These are phyloP conservation scores for Chironomus tentans DNA, from an alignment of 2,888 invertebrate genomes.

Conservation along the genomic window DNA sequence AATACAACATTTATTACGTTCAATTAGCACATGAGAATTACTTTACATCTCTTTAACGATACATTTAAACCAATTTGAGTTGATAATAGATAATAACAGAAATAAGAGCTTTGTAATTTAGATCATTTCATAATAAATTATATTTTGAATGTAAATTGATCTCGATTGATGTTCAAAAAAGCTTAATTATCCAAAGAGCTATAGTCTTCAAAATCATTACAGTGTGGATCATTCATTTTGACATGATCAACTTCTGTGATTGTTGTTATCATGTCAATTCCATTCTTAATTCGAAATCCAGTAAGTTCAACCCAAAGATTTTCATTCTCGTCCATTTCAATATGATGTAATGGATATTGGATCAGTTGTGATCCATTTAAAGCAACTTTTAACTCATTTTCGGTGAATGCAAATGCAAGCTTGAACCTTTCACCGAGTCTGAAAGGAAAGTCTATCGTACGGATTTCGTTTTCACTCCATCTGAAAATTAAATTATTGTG, in stretches of 20 bases:
- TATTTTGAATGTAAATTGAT: too few relatives aligned
- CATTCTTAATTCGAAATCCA: conserved; percentile 38
- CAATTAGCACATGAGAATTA: too few relatives aligned
- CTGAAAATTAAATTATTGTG: background rate
- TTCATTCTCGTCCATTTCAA: background rate
- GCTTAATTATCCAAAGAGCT: too few relatives aligned
- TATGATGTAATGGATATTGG: conserved; percentile 33
- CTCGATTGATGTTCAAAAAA: too few relatives aligned
- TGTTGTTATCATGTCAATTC: conserved; percentile 38
- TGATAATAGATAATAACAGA: too few relatives aligned
- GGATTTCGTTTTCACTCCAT: conserved; percentile 34
- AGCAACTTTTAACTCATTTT: conserved; percentile 38
- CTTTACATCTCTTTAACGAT: too few relatives aligned
- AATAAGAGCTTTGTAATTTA: too few relatives aligned
- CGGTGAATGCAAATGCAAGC: conserved; percentile 39
- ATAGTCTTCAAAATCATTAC: conserved; percentile 38
- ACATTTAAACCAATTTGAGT: too few relatives aligned
- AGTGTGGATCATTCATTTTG: conserved; percentile 37
- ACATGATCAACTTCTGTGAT: conserved; percentile 40
- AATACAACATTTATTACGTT: too few relatives aligned
- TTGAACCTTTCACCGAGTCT: conserved; percentile 40
- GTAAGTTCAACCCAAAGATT: conserved; percentile 36
- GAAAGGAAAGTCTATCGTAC: conserved; percentile 40
- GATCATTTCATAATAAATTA: too few relatives aligned
- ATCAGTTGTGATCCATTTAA: conserved; percentile 39